Percentiles rank a stretch among this genome's conserved stretches.
Conservation (phyloP, 1,140 invertebrate species). For the Polyergus mexicanus region DNA sequence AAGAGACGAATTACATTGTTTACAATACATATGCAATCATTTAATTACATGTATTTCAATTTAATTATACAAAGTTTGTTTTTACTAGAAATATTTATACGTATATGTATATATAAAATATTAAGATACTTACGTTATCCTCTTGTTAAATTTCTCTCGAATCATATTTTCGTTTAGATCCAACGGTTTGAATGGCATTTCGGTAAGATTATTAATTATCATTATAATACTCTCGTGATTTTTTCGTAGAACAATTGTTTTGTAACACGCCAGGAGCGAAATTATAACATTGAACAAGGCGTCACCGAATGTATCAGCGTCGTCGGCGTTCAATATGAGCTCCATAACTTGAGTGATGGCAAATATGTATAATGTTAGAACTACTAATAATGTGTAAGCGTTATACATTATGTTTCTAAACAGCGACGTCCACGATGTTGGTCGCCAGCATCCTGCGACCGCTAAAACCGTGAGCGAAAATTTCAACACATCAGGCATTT, state of each 20-base stretch:
- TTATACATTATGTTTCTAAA: constrained; percentile 35
- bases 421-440: constrained; percentile 39
- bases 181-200: constrained; percentile 43
- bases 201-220: constrained; percentile 36
- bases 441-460: constrained; percentile 55
- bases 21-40: no score
- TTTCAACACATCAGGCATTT: constrained; percentile 33
- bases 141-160: constrained; percentile 47
- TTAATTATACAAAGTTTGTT: not conserved
- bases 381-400: not conserved
- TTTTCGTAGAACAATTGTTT: constrained; percentile 50
- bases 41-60: no score
- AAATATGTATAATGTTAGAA: constrained; percentile 15
- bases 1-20: no score
- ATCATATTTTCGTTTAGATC: constrained; percentile 63
- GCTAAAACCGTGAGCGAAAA: constrained; percentile 37
- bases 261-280: constrained; percentile 49
- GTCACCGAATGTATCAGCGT: constrained; percentile 60
- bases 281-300: constrained; percentile 65
- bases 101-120: not conserved
- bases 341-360: constrained; percentile 20
- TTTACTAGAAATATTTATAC: not conserved
- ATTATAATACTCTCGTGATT: constrained; percentile 41
- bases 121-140: constrained; percentile 61
- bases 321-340: constrained; percentile 27